A percentile compares a stretch with the other conserved stretches of the same genome.
Conservation (phyloP, 2,113 vertebrate genomes). For the Trogon surrucura region DNA sequence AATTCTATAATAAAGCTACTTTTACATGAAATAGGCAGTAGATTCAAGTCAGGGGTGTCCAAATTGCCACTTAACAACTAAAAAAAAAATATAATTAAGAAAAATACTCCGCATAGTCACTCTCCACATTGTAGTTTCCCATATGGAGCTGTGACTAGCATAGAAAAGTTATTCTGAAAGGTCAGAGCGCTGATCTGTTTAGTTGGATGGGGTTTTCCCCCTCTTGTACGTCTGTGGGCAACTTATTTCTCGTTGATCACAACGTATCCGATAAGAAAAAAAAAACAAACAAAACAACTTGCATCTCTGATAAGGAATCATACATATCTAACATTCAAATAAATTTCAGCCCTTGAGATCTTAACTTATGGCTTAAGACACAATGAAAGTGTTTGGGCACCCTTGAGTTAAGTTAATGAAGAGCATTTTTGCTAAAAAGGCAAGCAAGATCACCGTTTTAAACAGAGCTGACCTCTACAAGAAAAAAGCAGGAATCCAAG, state of each 20-base stretch:
- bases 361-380: conserved; percentile 63
- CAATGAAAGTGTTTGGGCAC: conserved; percentile 61
- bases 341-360: conserved; percentile 58
- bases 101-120: neutral
- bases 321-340: conserved; percentile 60
- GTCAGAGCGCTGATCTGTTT: neutral
- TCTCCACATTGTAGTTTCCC: neutral
- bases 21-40: conserved; percentile 37
- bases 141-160: conserved; percentile 8
- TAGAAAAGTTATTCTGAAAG: neutral
- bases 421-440: conserved; percentile 48
- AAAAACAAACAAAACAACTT: neutral
- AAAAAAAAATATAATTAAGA: neutral
- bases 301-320: neutral
- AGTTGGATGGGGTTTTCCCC: neutral
- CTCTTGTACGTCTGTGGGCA: neutral
- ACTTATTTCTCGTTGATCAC: neutral
- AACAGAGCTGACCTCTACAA: conserved; percentile 65
- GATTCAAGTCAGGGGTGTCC: conserved; percentile 67
- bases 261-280: neutral
- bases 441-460: conserved; percentile 55
- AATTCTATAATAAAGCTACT: conserved; percentile 44
- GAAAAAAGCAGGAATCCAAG: conserved; percentile 63
- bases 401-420: conserved; percentile 52
- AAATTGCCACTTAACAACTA: conserved; percentile 12